A percentile compares a stretch with the other conserved stretches of the same genome.
phyloP scores from a whole-genome alignment of 2,113 vertebrate species.

The Ctenodactylus gundi region DNA sequence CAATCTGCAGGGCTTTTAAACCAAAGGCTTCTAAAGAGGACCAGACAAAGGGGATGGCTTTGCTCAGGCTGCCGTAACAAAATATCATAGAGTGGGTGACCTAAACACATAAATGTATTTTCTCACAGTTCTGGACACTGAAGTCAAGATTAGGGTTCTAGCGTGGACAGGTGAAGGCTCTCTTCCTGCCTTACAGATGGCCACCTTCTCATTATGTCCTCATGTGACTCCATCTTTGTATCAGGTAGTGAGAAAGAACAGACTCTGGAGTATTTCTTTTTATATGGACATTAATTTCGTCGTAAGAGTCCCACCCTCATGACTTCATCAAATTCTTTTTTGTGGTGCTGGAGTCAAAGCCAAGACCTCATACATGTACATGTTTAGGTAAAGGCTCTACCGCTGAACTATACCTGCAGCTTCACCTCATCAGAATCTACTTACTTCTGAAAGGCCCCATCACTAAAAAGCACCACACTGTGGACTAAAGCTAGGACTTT shows the following conservation, averaged over 20 bases:
- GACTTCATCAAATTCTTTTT: neutral
- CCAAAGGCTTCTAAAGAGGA: neutral
- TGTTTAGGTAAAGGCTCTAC: too few species aligned
- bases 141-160: neutral
- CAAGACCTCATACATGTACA: neutral
- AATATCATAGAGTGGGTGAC: neutral
- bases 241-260: neutral
- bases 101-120: neutral
- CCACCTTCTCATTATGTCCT: too few species aligned
- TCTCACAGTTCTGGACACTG: neutral
- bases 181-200: neutral
- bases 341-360: neutral
- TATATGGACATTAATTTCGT: neutral
- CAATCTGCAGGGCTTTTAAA: neutral
- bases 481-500: neutral
- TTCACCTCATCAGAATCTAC: neutral
- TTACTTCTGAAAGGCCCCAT: neutral
- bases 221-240: neutral
- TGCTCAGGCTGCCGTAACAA: neutral
- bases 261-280: neutral
- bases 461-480: neutral
- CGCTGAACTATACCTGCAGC: neutral
- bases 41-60: neutral
- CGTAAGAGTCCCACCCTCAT: neutral
- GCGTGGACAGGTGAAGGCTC: neutral